These are phyloP conservation scores for Aphis gossypii DNA, from an alignment of 1,140 invertebrate genomes.

Conservation along the genomic window DNA sequence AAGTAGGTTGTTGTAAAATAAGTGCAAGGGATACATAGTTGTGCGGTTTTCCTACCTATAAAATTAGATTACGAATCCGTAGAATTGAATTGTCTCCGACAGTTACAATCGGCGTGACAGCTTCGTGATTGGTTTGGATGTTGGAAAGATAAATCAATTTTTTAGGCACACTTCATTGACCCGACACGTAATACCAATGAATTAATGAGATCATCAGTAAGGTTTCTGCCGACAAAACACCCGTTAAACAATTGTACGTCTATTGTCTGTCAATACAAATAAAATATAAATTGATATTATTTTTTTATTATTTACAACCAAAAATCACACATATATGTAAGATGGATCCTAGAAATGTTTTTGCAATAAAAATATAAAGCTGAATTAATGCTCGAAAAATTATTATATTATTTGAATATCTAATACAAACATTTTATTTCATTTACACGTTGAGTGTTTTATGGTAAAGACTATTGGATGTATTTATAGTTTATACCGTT, in stretches of 20 bases:
- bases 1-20: slow-evolving; percentile 43
- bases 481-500: not conserved
- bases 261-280: not conserved
- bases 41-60: slow-evolving; percentile 1
- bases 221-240: not conserved
- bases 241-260: not conserved
- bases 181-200: not conserved
- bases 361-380: not conserved
- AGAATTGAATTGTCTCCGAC: slow-evolving; percentile 24
- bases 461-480: not conserved
- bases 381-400: not conserved
- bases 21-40: not conserved
- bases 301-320: not conserved
- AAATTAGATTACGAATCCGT: not conserved
- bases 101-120: slow-evolving; percentile 7
- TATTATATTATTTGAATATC: not conserved
- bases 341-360: not conserved
- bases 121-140: slow-evolving; percentile 6
- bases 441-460: not conserved
- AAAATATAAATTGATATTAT: not conserved
- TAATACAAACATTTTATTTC: not conserved
- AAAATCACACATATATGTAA: not conserved
- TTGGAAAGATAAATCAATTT: not conserved
- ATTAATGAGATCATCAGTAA: slow-evolving; percentile 10
- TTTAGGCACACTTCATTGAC: not conserved